phyloP scores from a whole-genome alignment of 1,140 invertebrate species.

The Vanessa atalanta region DNA sequence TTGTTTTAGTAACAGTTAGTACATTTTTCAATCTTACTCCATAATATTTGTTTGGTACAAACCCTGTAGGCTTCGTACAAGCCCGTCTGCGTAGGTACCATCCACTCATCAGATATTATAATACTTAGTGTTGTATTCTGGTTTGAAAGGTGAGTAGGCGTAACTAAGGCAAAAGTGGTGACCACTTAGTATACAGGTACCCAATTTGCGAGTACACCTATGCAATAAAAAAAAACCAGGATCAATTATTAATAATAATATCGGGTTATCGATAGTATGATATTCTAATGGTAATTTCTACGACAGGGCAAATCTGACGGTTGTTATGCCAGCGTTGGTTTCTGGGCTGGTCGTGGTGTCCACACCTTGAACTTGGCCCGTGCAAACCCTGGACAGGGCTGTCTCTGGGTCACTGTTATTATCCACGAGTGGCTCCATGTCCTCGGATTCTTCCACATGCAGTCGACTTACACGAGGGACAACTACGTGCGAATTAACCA shows the following conservation, averaged over 20 bases:
- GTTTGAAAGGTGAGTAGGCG: too few relatives aligned
- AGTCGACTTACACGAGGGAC: conserved; percentile 86
- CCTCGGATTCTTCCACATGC: conserved; percentile 87
- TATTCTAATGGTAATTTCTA: not conserved
- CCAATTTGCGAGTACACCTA: too few relatives aligned
- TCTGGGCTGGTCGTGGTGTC: conserved; percentile 47
- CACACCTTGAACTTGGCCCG: conserved; percentile 76
- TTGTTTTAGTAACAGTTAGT: conserved; percentile 59
- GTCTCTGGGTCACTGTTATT: conserved; percentile 72
- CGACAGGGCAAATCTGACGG: conserved; percentile 65
- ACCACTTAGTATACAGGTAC: too few relatives aligned
- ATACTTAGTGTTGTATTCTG: too few relatives aligned
- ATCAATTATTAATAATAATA: not conserved
- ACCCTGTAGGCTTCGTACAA: not conserved
- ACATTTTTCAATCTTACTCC: not conserved
- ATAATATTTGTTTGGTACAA: not conserved
- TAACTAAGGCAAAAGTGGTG: too few relatives aligned
- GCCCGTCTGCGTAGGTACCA: too few relatives aligned
- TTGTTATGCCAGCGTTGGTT: conserved; percentile 78
- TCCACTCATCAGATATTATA: too few relatives aligned
- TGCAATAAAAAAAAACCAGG: too few relatives aligned
- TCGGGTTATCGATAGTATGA: not conserved
- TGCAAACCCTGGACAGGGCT: conserved; percentile 62
- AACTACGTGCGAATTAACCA: conserved; percentile 84
- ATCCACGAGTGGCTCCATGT: conserved; percentile 86